Percentiles rank a stretch among this genome's conserved stretches.
Conservation (phyloP, 2,888 invertebrate genomes). For the Cabera pusaria region DNA sequence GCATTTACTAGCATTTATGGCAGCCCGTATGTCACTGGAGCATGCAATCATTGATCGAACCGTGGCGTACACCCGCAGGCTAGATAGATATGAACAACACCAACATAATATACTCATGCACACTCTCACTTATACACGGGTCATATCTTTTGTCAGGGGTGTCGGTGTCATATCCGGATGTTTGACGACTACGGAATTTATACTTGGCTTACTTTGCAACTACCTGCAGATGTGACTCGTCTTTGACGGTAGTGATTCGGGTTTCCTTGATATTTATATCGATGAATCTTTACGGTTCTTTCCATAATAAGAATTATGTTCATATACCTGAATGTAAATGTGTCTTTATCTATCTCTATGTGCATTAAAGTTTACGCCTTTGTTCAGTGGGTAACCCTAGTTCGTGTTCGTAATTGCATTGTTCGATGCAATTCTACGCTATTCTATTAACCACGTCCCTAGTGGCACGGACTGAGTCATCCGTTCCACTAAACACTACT, state of each 20-base stretch:
- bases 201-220: neutral
- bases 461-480: slow-evolving; percentile 47
- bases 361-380: no score
- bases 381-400: slow-evolving; percentile 25
- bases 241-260: no score
- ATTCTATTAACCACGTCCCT: slow-evolving; percentile 41
- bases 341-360: no score
- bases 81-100: slow-evolving; percentile 19
- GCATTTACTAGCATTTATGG: slow-evolving; percentile 27
- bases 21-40: slow-evolving; percentile 30
- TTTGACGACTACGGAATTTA: slow-evolving; percentile 7
- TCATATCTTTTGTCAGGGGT: slow-evolving; percentile 24
- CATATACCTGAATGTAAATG: no score
- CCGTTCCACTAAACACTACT: slow-evolving; percentile 32
- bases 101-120: no score
- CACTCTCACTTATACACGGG: slow-evolving; percentile 6
- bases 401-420: slow-evolving; percentile 31
- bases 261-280: no score
- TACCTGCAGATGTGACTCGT: no score
- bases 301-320: no score
- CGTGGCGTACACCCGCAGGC: slow-evolving; percentile 28
- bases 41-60: slow-evolving; percentile 36
- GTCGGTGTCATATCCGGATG: slow-evolving; percentile 15
- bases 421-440: slow-evolving; percentile 30
- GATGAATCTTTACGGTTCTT: no score